phyloP scores from a whole-genome alignment of 2,113 vertebrate genomes.

The Gasterosteus nipponicus region DNA sequence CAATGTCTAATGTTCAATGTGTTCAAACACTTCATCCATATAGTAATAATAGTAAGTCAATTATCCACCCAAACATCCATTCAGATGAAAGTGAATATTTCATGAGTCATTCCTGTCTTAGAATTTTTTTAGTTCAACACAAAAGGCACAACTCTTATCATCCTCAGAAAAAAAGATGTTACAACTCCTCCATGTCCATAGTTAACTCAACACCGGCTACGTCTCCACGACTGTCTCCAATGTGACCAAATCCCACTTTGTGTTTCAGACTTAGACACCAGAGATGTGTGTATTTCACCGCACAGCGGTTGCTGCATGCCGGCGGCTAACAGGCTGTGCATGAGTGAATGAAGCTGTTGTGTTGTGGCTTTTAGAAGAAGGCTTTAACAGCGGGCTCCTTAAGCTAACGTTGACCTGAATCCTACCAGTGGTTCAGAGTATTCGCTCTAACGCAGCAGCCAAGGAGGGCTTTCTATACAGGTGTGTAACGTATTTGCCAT shows the following conservation, averaged over 20 bases:
- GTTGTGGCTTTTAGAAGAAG: constrained; percentile 45
- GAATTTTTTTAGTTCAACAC: background rate
- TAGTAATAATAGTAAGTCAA: background rate
- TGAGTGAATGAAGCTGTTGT: constrained; percentile 46
- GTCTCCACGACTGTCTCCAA: background rate
- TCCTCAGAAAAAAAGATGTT: background rate
- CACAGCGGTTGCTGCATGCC: constrained; percentile 27
- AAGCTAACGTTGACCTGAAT: constrained; percentile 22
- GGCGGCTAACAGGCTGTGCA: constrained; percentile 44
- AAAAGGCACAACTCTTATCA: background rate
- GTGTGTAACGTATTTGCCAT: constrained; percentile 7
- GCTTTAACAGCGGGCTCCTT: constrained; percentile 30
- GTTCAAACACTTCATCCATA: background rate
- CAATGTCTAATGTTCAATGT: background rate
- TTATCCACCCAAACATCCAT: background rate
- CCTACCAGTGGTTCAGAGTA: background rate
- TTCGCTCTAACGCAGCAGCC: background rate
- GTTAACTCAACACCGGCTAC: background rate
- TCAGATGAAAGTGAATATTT: background rate
- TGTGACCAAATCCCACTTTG: background rate
- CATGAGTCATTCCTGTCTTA: background rate
- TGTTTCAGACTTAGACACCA: background rate
- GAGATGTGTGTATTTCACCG: background rate
- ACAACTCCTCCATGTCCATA: background rate
- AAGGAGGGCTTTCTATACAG: background rate